Conservation (phyloP, 2,888 invertebrate genomes). For the Chloroclystis v-ata region DNA sequence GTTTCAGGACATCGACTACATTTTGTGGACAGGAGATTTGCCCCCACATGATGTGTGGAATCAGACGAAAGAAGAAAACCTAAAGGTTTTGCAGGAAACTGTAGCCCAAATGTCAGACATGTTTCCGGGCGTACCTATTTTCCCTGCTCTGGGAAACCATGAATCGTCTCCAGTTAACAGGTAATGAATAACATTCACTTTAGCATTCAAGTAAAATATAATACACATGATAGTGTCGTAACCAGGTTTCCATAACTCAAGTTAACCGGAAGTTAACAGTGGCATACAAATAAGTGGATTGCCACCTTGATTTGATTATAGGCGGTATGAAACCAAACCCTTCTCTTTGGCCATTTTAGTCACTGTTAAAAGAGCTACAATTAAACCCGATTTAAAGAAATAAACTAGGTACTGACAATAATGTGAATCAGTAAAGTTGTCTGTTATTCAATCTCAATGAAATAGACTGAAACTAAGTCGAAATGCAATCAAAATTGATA, state of each 20-base stretch:
- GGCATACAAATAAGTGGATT: background rate
- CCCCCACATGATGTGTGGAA: slow-evolving; percentile 98
- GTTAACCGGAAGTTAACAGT: slow-evolving; percentile 7
- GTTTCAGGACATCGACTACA: slow-evolving; percentile 91
- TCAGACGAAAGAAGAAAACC: slow-evolving; percentile 92
- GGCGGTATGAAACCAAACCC: slow-evolving; percentile 5
- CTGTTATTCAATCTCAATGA: slow-evolving; percentile 6
- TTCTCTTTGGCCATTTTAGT: slow-evolving; percentile 11
- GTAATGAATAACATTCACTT: slow-evolving; percentile 57
- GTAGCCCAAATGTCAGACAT: slow-evolving; percentile 90
- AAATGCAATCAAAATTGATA: slow-evolving; percentile 11
- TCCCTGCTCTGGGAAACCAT: slow-evolving; percentile 97
- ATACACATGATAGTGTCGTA: background rate
- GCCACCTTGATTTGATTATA: slow-evolving; percentile 1
- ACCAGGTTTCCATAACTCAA: background rate
- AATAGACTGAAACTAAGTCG: background rate
- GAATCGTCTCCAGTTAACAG: slow-evolving; percentile 97
- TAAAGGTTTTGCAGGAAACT: slow-evolving; percentile 90
- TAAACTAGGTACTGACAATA: background rate
- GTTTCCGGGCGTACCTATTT: slow-evolving; percentile 95
- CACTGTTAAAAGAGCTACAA: too few relatives aligned
- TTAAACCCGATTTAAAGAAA: too few relatives aligned
- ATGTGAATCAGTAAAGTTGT: background rate
- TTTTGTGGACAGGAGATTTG: slow-evolving; percentile 97
- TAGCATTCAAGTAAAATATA: background rate